Conservation (phyloP, 2,888 invertebrate genomes). For the Melanotus villosus region DNA sequence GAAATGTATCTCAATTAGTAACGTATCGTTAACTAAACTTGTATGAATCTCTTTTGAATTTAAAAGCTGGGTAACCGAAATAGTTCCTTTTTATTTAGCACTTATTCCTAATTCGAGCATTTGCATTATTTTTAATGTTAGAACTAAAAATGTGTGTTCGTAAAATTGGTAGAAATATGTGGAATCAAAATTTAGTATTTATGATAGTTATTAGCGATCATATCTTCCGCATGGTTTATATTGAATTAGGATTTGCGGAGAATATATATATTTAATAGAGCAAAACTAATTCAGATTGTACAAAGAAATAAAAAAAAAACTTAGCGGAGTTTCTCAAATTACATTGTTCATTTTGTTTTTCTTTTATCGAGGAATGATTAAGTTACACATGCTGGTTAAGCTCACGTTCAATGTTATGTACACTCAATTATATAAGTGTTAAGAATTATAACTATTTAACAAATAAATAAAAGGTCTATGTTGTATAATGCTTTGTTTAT, state of each 20-base stretch:
- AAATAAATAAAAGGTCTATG: constrained; percentile 37
- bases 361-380: neutral
- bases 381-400: constrained; percentile 43
- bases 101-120: neutral
- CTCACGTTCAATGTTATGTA: constrained; percentile 43
- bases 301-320: no score
- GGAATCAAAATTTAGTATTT: constrained; percentile 5
- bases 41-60: no score
- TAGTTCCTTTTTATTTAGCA: no score
- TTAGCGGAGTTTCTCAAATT: no score
- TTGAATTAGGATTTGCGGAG: no score
- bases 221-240: no score
- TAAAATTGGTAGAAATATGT: constrained; percentile 2
- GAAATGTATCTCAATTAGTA: no score
- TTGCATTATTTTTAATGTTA: neutral
- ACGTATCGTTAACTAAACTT: no score
- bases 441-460: constrained; percentile 39
- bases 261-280: no score
- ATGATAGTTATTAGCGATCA: neutral
- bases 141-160: neutral
- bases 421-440: constrained; percentile 45
- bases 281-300: no score
- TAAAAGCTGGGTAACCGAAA: no score
- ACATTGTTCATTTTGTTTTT: no score
- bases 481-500: constrained; percentile 35